phyloP scores from a whole-genome alignment of 1,140 invertebrate genomes.

The Pteromalus puparum region DNA sequence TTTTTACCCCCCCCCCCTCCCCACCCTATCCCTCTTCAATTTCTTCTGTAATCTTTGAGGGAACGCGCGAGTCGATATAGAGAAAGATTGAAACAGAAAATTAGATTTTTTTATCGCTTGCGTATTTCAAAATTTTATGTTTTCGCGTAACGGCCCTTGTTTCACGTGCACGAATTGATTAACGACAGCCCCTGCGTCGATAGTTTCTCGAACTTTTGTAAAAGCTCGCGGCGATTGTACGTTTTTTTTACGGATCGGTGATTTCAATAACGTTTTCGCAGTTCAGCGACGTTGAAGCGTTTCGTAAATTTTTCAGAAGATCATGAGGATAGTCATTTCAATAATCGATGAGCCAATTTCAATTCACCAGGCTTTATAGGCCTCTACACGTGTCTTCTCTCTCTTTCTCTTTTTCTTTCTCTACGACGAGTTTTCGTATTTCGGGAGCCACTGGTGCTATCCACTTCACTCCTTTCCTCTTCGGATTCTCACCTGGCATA shows the following conservation, averaged over 20 bases:
- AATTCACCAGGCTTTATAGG: too few relatives aligned
- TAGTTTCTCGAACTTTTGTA: too few relatives aligned
- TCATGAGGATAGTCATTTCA: too few relatives aligned
- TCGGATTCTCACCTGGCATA: neutral
- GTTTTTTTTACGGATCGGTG: too few relatives aligned
- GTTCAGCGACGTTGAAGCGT: too few relatives aligned
- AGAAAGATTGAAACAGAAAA: slow-evolving; percentile 8
- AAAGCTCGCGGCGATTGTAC: too few relatives aligned
- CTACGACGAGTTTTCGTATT: neutral
- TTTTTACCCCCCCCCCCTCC: neutral
- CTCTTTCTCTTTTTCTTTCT: too few relatives aligned
- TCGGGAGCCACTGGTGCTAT: neutral
- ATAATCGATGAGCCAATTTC: too few relatives aligned
- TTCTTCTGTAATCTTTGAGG: neutral
- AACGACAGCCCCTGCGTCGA: neutral
- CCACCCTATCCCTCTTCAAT: neutral
- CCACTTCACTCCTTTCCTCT: neutral
- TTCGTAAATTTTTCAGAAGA: too few relatives aligned
- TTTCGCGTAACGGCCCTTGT: neutral
- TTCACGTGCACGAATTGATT: neutral
- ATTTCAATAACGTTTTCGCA: too few relatives aligned
- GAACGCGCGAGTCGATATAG: neutral
- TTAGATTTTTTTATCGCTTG: slow-evolving; percentile 11
- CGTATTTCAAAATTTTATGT: slow-evolving; percentile 13
- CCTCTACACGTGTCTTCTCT: too few relatives aligned